Evolutionary conservation across 2,888 invertebrate genomes (phyloP), one percentile per base, ranked within the genome.

Genomic region (Thyatira batis): DNA sequence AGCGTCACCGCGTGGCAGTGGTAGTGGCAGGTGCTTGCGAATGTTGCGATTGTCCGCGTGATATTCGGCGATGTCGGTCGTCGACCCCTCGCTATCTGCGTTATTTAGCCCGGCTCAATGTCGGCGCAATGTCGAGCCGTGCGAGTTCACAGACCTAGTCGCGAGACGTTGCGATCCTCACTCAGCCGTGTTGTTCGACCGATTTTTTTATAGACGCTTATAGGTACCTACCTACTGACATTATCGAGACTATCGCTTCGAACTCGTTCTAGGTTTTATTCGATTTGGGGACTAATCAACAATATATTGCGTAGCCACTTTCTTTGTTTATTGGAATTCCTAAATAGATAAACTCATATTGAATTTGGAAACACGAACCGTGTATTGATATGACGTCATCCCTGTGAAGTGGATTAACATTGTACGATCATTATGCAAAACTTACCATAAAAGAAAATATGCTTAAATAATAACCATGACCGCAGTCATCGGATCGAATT

Each of bases 51-150:
- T 80, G 88, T 80, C 87, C 87, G 89, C 82, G 82, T 86, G 84
- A 88, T 89, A 89, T 89, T 89, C 87, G 87, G 87, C 83, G 85
- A 79, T 84, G 88, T 83, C 88, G 91, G 90, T 86, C 91, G 84
- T 85, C 83, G 82, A 89, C 87, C 89, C 76, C 80, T 72, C 76
- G 88, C 88, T 92, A 91, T 91, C 91, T 89, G 84, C 86, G 87
- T 88, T 87, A 88, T 89, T 90, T 87, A 83, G 89, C 86, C 80
- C 84, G 85, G 76, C 86, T 81, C 86, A 91, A 90, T 87, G 90
- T 84, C 90, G 88, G 78, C 82, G 78, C 90, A 91, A 92, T 89
- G 91, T 91, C 91, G 89, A 84, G 79, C 77, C 82, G 79, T 80
- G 76, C 78, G 85, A 84, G 90, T 89, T 89, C 89, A 87, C 75